These are phyloP conservation scores for Melanotaenia boesemani DNA, from an alignment of 2,797 vertebrate genomes.

Conservation along the genomic window DNA sequence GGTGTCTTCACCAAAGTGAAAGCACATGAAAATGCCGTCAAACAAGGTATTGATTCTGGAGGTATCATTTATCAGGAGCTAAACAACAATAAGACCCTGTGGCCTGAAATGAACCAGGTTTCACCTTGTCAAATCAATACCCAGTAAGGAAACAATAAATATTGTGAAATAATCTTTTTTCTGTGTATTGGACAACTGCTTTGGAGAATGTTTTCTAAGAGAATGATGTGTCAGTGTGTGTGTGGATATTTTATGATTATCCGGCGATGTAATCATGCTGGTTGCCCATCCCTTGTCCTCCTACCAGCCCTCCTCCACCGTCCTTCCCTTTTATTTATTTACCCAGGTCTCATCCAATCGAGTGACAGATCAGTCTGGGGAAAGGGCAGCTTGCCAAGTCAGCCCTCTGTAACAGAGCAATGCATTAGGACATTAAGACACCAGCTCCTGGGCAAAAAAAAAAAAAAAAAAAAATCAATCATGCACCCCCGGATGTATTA, in stretches of 20 bases:
- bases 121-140: constrained; percentile 73
- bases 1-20: constrained; percentile 41
- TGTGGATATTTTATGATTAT: constrained; percentile 48
- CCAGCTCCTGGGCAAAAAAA: constrained; percentile 78
- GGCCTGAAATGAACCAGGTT: constrained; percentile 49
- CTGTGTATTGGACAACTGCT: constrained; percentile 39
- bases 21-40: constrained; percentile 57
- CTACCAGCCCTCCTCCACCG: constrained; percentile 44
- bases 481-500: constrained; percentile 76
- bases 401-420: constrained; percentile 84
- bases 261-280: constrained; percentile 66
- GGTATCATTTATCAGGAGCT: constrained; percentile 41
- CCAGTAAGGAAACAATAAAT: constrained; percentile 62
- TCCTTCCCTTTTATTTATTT: constrained; percentile 82
- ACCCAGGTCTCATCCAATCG: constrained; percentile 82
- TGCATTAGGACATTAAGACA: constrained; percentile 87
- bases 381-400: constrained; percentile 85
- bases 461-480: constrained; percentile 68
- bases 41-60: constrained; percentile 67
- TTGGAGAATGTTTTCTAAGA: constrained; percentile 26
- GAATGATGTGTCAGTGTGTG: constrained; percentile 11
- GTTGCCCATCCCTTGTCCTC: constrained; percentile 62
- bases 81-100: constrained; percentile 47
- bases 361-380: constrained; percentile 79
- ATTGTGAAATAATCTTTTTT: constrained; percentile 33